Base-by-base conservation (phyloP, 35 echinoderm and acorn worm species). In the Apostichopus japonicus region DNA sequence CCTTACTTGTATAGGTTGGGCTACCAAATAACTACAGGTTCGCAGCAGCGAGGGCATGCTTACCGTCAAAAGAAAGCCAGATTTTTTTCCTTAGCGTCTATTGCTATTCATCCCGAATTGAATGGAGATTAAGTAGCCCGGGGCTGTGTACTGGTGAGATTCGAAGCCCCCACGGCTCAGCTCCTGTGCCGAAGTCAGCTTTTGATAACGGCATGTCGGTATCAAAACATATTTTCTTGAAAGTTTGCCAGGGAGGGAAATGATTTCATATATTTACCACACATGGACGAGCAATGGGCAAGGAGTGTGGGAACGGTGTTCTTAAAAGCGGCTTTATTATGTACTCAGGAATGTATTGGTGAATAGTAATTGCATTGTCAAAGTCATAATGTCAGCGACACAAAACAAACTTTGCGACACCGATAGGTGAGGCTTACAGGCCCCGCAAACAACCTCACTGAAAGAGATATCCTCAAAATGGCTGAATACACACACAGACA, bases 191-290 rank as follows among this genome's bases (percentile, higher is more conserved):
- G 71, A 75, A 75, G 16, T 75, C 13, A 21, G 71, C 71, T 75
- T 75, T 75, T 75, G 71, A 75, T 75, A 75, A 75, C 71, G 15
- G 71, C 71, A 21, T 14, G 16, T 75, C 71, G 71, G 56, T 84
- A 84, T 84, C 81, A 84, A 84, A 84, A 84, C 81, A 84, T 84
- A 57, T n/a, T 84, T 23, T 57, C 57, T 84, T 84, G 53, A 84
- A 84, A 21, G 8, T 8, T 84, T 84, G 81, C 81, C 53, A 57
- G 53, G 13, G 81, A 57, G 53, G 5, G 56, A 56, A 19, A 21
- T 54, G 9, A 80, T 11, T 14, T 13, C 57, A 75, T 75, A 7
- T 23, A 19, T 75, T 19, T 84, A 57, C 81, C 56, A 19, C 81
- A 84, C 81, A 57, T 84, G 81, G 53, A 84, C 81, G 19, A 59